Evolutionary conservation across 2,888 invertebrate genomes (phyloP), one percentile per base, ranked within the genome.

Genomic region (Drosophila neonasuta): DNA sequence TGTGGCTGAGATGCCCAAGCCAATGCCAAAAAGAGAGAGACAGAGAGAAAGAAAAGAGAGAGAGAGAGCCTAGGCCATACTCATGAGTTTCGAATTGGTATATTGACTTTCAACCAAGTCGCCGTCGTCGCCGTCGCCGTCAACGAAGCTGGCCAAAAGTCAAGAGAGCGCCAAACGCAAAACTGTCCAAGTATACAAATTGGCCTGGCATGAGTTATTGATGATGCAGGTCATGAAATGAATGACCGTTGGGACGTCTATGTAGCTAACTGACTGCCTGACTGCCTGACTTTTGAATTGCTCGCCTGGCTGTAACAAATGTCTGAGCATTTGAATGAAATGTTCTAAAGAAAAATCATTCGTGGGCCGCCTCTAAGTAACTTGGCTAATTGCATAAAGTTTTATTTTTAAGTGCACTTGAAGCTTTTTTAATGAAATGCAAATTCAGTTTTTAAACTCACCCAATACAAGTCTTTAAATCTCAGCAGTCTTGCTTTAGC

Each of bases 151-250:
- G 68, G 71, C 77, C 80, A 75, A 84, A 83, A 79, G 82, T 85
- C 77, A 85, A 81, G 79, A 79, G 82, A 75, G 73, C 75, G 67
- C 70, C 80, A 71, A 70, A 76, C 68, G 61, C 75, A 83, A 83
- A 83, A 80, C 84, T 84, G 86, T 84, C 74, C 81, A 80, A 83
- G 82, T 83, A 84, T 84, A 86, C 86, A 83, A 83, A 83, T 86
- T 86, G 84, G 81, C 84, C 74, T 69, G 79, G 74, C 82, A 86
- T 86, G 86, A 86, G 82, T 83, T 83, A 83, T 83, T 83, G 82
- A 83, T 83, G 82, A 86, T 83, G 74, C 71, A 73, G 72, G 71
- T 84, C 79, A 77, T 83, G 84, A 80, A 81, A 81, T 82, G 86
- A 71, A 81, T 77, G 77, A 77, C 81, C 81, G 42, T 57, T 68